Base-by-base conservation (phyloP, 2,888 invertebrate genomes). In the Rhabditophanes sp. region DNA sequence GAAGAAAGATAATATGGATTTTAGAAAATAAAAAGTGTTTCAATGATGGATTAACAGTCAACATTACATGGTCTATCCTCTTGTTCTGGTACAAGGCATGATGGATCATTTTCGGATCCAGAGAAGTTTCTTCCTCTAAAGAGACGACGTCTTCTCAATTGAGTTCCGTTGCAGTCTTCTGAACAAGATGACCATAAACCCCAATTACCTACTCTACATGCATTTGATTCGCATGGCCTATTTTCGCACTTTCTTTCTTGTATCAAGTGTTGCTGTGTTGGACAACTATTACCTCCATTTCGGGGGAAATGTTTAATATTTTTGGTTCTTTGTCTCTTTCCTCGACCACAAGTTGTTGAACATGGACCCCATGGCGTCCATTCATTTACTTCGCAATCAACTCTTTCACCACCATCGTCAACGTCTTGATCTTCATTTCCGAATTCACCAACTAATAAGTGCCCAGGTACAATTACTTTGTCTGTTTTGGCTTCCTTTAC, bases 281-380 rank as follows among this genome's bases (percentile, higher is more conserved):
- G 61, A 29, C 64, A 64, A 5, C 48, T 39, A 3, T 40, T 35
- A 6, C 64, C 64, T 12, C 60, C 60, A 31, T 64, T 65, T 15
- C 58, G 44, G 4, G 64, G 48, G 27, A 60, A 43, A 9, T 49
- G 44, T 45, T 58, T 15, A 41, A 65, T 51, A 9, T 44, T 39
- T 19, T 62, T 33, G 3, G 48, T 56, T 19, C 64, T 39, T 16
- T 46, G 46, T 17, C 55, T 49, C 33, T 55, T 53, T 28, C 87
- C 87, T 69, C 80, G 79, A 40, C 85, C 87, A 68, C 87, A 88
- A 18, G 76, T 74, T 27, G 79, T 81, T 2, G 82, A 66, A 65
- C 85, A 87, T 11, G 74, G 69, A 22, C 77, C 76, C 82, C 82
- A 87, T 5, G 72, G 58, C 3, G 75, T 72, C 74, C 82, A 87